Conservation (phyloP, 1,140 invertebrate species). For the Ostrea denselamellosa region DNA sequence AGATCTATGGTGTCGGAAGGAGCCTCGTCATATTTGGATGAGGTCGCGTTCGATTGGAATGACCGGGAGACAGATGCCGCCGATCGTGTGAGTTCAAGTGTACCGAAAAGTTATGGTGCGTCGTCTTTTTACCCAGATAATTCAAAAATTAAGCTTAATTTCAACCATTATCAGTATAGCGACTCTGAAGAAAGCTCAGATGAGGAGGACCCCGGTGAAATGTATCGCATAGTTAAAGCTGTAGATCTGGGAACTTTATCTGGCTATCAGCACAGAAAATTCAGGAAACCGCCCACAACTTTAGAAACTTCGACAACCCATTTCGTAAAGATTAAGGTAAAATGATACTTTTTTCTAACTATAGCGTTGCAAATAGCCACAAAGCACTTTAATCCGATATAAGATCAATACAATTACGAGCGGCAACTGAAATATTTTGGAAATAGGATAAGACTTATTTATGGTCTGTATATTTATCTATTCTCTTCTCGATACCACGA, state of each 20-base stretch:
- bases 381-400: background rate
- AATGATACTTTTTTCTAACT: slow-evolving; percentile 7
- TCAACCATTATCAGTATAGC: slow-evolving; percentile 36
- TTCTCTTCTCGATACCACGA: slow-evolving; percentile 18
- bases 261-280: slow-evolving; percentile 52
- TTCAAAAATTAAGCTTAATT: slow-evolving; percentile 28
- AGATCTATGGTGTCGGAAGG: slow-evolving; percentile 51
- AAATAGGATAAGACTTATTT: slow-evolving; percentile 31
- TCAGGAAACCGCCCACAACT: slow-evolving; percentile 49
- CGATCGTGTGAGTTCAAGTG: slow-evolving; percentile 40
- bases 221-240: slow-evolving; percentile 53
- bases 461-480: slow-evolving; percentile 23
- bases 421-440: background rate
- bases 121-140: slow-evolving; percentile 54
- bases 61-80: slow-evolving; percentile 50
- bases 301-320: slow-evolving; percentile 52
- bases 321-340: slow-evolving; percentile 54
- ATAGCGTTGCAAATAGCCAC: background rate
- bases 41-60: slow-evolving; percentile 47
- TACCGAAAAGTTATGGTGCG: slow-evolving; percentile 52
- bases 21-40: slow-evolving; percentile 46
- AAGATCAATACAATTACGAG: background rate
- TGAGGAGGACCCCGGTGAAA: slow-evolving; percentile 3
- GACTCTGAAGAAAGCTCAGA: slow-evolving; percentile 42
- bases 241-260: slow-evolving; percentile 54